These are phyloP conservation scores for Brienomyrus longianalis DNA, from an alignment of 2,113 vertebrate species.

Conservation along the genomic window DNA sequence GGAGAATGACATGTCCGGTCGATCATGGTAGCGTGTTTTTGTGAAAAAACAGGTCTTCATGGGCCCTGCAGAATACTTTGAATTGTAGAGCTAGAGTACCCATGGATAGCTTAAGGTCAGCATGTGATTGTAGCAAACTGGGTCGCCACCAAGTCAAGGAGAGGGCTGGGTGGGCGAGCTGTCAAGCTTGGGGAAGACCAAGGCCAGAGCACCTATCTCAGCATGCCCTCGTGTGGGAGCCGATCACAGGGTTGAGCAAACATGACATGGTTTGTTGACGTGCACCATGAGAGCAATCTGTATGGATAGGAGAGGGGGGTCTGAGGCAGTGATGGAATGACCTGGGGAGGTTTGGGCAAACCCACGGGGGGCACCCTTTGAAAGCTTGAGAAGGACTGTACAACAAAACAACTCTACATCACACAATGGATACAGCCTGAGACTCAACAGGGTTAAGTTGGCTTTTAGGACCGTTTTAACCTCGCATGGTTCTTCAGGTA, in stretches of 20 bases:
- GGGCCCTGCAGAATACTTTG: background rate
- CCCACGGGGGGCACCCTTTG: background rate
- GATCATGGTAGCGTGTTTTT: background rate
- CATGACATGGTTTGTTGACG: background rate
- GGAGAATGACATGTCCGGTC: background rate
- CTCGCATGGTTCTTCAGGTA: background rate
- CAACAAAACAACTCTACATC: background rate
- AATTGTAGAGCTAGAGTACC: background rate
- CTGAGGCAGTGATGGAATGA: background rate
- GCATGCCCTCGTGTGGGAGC: background rate
- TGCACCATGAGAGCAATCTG: background rate
- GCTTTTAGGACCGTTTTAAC: background rate
- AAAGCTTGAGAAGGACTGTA: background rate
- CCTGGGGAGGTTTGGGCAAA: background rate
- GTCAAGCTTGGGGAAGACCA: background rate
- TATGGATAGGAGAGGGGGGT: background rate
- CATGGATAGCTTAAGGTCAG: background rate
- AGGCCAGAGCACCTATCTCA: background rate
- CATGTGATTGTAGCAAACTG: background rate
- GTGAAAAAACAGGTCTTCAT: background rate
- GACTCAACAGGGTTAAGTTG: background rate
- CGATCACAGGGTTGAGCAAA: slow-evolving; percentile 9
- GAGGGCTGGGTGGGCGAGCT: background rate
- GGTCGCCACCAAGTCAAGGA: background rate
- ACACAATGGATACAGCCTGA: background rate